Conservation (phyloP, 1,140 invertebrate species). For the Andrena cerasifolii region DNA sequence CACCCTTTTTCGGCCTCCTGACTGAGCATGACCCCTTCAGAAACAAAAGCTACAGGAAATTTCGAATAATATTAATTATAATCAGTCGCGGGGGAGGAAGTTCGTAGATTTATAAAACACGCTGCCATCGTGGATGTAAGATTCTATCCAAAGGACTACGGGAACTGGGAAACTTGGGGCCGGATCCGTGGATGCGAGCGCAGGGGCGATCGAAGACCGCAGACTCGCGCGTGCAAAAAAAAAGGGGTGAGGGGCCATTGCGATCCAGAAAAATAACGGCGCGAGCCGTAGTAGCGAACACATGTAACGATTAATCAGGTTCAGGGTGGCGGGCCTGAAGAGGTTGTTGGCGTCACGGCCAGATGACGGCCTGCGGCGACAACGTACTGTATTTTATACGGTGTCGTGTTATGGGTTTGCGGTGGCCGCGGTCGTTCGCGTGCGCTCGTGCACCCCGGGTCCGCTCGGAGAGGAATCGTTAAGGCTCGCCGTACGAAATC, state of each 20-base stretch:
- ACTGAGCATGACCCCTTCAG: no score
- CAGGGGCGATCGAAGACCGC: constrained; percentile 33
- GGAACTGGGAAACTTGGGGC: no score
- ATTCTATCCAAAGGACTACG: no score
- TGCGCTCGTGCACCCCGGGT: constrained; percentile 60
- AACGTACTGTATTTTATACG: constrained; percentile 76
- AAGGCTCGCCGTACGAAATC: constrained; percentile 42
- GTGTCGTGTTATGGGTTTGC: constrained; percentile 76
- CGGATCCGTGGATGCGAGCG: no score
- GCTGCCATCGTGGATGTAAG: no score
- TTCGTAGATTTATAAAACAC: no score
- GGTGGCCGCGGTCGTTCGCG: constrained; percentile 67
- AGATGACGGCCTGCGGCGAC: constrained; percentile 74
- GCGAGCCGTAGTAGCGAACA: constrained; percentile 61
- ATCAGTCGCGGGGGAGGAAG: no score
- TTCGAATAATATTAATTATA: no score
- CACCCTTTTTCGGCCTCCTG: no score
- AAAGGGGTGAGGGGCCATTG: constrained; percentile 44
- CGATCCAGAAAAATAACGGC: constrained; percentile 65
- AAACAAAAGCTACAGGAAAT: no score
- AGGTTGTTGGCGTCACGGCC: constrained; percentile 74
- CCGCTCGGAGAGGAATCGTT: constrained; percentile 58
- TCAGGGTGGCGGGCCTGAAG: constrained; percentile 65
- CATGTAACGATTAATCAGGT: constrained; percentile 76
- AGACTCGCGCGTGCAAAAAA: constrained; percentile 16